Conservation (phyloP, 2,113 vertebrate species). For the Carassius gibelio region DNA sequence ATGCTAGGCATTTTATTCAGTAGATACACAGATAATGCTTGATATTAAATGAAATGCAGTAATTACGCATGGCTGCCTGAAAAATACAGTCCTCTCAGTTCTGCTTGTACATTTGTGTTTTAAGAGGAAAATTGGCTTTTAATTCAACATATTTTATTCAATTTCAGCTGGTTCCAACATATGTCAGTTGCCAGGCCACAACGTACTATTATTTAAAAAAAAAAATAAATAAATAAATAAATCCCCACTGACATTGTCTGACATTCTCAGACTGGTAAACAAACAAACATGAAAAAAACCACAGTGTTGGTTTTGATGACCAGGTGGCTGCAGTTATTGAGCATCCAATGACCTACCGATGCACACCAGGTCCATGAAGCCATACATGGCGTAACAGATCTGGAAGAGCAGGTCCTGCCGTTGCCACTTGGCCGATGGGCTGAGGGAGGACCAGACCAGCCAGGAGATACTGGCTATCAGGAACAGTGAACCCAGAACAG, state of each 20-base stretch:
- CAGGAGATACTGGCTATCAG: slow-evolving; percentile 70
- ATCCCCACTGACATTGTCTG: too few relatives aligned
- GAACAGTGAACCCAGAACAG: slow-evolving; percentile 88
- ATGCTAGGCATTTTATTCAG: neutral
- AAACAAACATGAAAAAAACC: neutral
- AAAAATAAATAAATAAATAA: too few relatives aligned
- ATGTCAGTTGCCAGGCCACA: neutral
- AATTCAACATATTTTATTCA: neutral
- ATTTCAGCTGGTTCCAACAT: neutral
- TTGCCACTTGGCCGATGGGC: slow-evolving; percentile 89
- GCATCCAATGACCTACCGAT: slow-evolving; percentile 73
- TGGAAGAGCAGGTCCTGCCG: slow-evolving; percentile 92
- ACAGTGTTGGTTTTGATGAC: neutral
- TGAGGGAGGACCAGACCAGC: slow-evolving; percentile 91
- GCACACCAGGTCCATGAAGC: slow-evolving; percentile 93
- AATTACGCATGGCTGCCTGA: neutral
- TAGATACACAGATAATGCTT: neutral
- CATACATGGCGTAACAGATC: slow-evolving; percentile 92
- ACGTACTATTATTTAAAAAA: too few relatives aligned
- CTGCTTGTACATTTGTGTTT: neutral
- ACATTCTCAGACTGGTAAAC: neutral
- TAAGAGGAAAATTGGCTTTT: neutral
- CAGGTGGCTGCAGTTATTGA: neutral
- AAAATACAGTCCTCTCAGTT: neutral
- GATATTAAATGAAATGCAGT: neutral